Base-by-base conservation (phyloP, 1,140 invertebrate species). In the Leptonema lineaticorne region DNA sequence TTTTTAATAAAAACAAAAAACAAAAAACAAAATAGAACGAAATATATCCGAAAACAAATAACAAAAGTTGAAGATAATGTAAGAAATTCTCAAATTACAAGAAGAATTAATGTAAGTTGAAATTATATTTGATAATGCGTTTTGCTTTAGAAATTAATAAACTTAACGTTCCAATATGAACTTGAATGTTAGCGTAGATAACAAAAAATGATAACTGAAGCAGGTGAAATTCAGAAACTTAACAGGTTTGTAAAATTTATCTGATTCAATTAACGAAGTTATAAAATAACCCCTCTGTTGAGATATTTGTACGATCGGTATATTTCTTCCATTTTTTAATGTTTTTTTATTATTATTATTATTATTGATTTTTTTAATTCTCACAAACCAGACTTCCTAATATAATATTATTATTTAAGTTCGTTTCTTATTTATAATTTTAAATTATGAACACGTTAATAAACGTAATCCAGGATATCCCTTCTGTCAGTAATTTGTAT, bases 161-260 rank as follows among this genome's bases (percentile, higher is more conserved):
- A 6, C 16, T 41, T 3, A 41, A 41, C 2, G 37, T 11, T 4
- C 37, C 16, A 41, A n/a, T n/a, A n/a, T n/a, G 37, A 5, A 11
- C 30, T 41, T 11, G 9, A 41, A 41, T 14, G 9, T 41, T 41
- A 2, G 3, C 37, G 37, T n/a, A n/a, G n/a, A 41, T 41, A 41
- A 16, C 37, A 11, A 41, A 41, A 41, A 41, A 9, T 14, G 37
- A 41, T 41, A 41, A n/a, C 5, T 26, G 2, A 11, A 24, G 50
- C 50, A 53, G 50, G 50, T 53, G 50, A 7, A 26, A 5, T 2
- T 53, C 50, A 24, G 27, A 53, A 53, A 53, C 22, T 53, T 53
- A 53, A 53, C 50, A 26, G 50, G 18, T 53, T 53, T 53, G 50
- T 53, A 26, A 53, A 53, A 53, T 53, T 53, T 53, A 53, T 53